Evolutionary conservation across 2,113 vertebrate genomes (phyloP).

Genomic region (Cheirogaleus medius): DNA sequence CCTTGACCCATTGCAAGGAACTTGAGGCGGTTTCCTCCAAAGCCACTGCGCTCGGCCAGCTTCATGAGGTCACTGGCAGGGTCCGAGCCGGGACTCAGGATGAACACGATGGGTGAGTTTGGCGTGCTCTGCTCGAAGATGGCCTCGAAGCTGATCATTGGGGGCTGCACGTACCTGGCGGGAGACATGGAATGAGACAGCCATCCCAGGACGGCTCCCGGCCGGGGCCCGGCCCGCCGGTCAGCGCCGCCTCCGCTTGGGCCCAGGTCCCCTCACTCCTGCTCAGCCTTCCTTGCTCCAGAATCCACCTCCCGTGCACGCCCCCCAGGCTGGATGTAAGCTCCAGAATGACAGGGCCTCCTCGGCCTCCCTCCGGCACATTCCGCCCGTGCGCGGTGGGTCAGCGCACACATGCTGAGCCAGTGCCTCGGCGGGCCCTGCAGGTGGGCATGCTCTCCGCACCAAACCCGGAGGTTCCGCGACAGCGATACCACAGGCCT

Average conservation of each 20-base stretch:
- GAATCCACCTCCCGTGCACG: fast-evolving
- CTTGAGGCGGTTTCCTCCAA: slow-evolving; percentile 91
- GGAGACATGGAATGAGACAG: not conserved
- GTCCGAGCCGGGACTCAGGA: slow-evolving; percentile 96
- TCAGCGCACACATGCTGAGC: not conserved
- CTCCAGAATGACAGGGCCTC: not conserved
- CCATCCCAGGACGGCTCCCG: fast-evolving
- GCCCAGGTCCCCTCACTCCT: fast-evolving
- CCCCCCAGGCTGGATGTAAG: not conserved
- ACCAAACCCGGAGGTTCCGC: not conserved
- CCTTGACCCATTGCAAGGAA: slow-evolving; percentile 98
- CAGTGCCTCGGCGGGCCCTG: not conserved
- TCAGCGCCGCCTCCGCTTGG: fast-evolving
- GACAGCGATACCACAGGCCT: fast-evolving
- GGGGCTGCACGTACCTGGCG: slow-evolving; percentile 95
- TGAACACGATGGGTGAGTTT: slow-evolving; percentile 94
- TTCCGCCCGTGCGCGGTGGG: fast-evolving
- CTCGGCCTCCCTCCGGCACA: not conserved
- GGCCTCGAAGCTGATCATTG: slow-evolving; percentile 93
- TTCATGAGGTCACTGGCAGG: slow-evolving; percentile 95
- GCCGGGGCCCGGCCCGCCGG: too few species aligned
- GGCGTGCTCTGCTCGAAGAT: slow-evolving; percentile 94
- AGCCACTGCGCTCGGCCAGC: slow-evolving; percentile 90
- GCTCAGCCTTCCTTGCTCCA: not conserved
- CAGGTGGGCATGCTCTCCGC: fast-evolving